These are phyloP conservation scores for Tragelaphus scriptus DNA, from an alignment of 2,113 vertebrate genomes.

Conservation along the genomic window DNA sequence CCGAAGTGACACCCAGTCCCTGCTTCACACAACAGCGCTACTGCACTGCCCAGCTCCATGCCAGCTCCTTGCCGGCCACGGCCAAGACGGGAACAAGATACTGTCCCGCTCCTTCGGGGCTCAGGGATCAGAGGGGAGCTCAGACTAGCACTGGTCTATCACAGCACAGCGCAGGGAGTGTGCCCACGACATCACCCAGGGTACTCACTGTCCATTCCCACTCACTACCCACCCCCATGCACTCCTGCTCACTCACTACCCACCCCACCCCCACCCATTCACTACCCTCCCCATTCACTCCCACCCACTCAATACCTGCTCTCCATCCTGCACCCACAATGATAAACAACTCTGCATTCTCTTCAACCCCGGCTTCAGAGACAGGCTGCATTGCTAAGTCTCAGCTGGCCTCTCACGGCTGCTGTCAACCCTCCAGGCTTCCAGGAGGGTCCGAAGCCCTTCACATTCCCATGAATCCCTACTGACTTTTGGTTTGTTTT, in stretches of 20 bases:
- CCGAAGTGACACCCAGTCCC: rapidly evolving
- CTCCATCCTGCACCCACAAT: background rate
- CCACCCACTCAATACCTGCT: background rate
- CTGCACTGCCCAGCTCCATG: background rate
- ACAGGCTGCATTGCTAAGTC: background rate
- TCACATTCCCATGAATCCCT: background rate
- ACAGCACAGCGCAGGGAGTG: rapidly evolving
- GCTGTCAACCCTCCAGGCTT: background rate
- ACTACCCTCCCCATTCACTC: background rate
- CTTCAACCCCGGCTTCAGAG: background rate
- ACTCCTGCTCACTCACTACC: background rate
- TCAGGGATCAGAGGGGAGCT: background rate
- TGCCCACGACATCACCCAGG: background rate
- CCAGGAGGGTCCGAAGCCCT: background rate
- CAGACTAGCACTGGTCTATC: background rate
- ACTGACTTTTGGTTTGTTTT: background rate
- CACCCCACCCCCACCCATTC: background rate
- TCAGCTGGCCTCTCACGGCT: background rate
- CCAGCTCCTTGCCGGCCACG: background rate
- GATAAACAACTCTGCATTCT: background rate
- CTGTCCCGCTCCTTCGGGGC: background rate
- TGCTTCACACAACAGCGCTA: background rate
- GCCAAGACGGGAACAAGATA: rapidly evolving
- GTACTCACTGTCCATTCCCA: rapidly evolving
- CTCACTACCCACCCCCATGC: background rate